These are phyloP conservation scores for Hirundo rustica DNA, from an alignment of 2,797 vertebrate species.

Conservation along the genomic window DNA sequence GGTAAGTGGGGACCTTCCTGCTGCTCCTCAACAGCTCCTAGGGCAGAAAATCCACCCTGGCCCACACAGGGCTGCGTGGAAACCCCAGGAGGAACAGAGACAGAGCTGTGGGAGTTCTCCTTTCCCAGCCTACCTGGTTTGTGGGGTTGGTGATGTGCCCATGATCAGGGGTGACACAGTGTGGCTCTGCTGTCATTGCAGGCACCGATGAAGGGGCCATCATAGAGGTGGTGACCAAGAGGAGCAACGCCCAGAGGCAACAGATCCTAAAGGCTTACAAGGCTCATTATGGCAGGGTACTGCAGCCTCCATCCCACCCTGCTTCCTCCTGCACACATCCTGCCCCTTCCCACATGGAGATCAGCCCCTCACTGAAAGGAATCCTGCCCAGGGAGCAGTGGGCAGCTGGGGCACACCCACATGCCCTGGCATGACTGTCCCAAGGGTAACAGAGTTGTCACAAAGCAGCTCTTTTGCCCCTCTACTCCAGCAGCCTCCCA, in stretches of 20 bases:
- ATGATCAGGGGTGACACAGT: not conserved
- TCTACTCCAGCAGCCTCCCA: not conserved
- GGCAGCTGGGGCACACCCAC: not conserved
- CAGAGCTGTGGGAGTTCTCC: not conserved
- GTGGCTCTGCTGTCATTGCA: slow-evolving; percentile 59
- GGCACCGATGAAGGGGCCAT: slow-evolving; percentile 92
- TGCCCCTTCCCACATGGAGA: not conserved
- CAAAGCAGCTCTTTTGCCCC: not conserved
- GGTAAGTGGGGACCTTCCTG: slow-evolving; percentile 75
- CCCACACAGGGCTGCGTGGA: not conserved
- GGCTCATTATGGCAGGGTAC: slow-evolving; percentile 91
- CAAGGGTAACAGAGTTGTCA: not conserved
- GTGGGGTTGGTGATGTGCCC: fast-evolving
- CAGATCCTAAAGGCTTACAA: slow-evolving; percentile 92
- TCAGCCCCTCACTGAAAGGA: not conserved
- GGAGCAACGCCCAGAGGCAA: slow-evolving; percentile 91
- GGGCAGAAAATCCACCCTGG: not conserved
- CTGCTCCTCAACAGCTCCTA: not conserved
- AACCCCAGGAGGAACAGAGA: not conserved
- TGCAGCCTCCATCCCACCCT: not conserved
- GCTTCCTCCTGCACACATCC: not conserved
- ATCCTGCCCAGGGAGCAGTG: not conserved
- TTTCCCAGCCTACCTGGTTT: not conserved
- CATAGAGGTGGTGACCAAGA: slow-evolving; percentile 87
- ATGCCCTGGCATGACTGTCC: not conserved